Evolutionary conservation across 2,888 invertebrate species (phyloP).

Genomic region (Microctonus hyperodae): DNA sequence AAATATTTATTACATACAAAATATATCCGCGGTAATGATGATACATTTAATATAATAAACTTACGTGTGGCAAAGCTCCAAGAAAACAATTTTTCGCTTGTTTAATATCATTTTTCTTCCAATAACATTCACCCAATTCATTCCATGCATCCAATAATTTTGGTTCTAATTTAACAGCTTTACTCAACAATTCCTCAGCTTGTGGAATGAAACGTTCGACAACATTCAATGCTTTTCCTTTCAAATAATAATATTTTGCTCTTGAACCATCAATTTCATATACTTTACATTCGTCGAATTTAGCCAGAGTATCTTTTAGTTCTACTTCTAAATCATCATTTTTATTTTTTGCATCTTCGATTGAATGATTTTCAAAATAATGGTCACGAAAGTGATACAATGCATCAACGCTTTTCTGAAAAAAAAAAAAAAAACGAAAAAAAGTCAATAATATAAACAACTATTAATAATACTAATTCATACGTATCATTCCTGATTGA

Average conservation of each 20-base stretch:
- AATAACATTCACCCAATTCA: slow-evolving; percentile 87
- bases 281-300: slow-evolving; percentile 75
- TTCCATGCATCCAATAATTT: slow-evolving; percentile 86
- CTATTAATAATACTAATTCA: not conserved
- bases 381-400: slow-evolving; percentile 77
- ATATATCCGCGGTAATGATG: not conserved
- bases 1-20: slow-evolving; percentile 29
- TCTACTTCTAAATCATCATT: slow-evolving; percentile 71
- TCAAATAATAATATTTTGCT: slow-evolving; percentile 74
- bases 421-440: slow-evolving; percentile 17
- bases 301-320: slow-evolving; percentile 68
- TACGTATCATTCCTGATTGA: not conserved
- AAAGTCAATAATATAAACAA: not conserved
- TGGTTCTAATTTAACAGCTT: slow-evolving; percentile 85
- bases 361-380: slow-evolving; percentile 78
- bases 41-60: slow-evolving; percentile 42
- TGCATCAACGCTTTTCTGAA: slow-evolving; percentile 71
- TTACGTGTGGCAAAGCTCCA: slow-evolving; percentile 76
- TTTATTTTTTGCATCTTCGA: slow-evolving; percentile 75
- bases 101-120: slow-evolving; percentile 82
- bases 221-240: slow-evolving; percentile 77
- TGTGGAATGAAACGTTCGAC: slow-evolving; percentile 72
- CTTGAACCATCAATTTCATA: slow-evolving; percentile 62
- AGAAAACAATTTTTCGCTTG: slow-evolving; percentile 85
- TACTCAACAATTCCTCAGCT: slow-evolving; percentile 78